These are phyloP conservation scores for Copidosoma aretas DNA, from an alignment of 2,888 invertebrate genomes.

Conservation along the genomic window DNA sequence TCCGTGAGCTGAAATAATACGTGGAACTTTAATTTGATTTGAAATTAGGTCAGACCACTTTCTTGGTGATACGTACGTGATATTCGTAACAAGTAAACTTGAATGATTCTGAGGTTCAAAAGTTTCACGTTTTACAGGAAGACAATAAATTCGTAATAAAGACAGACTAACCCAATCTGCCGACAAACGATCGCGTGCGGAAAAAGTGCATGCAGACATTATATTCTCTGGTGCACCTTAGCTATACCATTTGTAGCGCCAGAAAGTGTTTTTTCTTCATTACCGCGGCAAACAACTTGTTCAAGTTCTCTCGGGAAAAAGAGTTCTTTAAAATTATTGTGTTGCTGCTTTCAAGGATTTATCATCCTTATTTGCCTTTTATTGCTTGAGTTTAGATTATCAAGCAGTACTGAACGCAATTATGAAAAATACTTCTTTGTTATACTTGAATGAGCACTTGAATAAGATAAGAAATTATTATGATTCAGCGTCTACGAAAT, in stretches of 20 bases:
- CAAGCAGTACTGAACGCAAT: neutral
- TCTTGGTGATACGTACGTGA: too few species aligned
- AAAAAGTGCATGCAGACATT: neutral
- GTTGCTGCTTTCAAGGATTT: neutral
- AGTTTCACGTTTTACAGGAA: neutral
- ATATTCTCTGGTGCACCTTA: neutral
- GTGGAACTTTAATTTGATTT: neutral
- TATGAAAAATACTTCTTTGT: neutral
- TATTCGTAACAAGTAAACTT: too few species aligned
- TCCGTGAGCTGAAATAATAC: neutral
- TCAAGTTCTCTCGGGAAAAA: neutral
- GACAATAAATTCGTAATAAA: neutral
- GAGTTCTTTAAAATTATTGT: neutral
- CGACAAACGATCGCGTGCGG: neutral
- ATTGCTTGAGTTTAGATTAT: too few species aligned
- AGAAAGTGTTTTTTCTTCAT: neutral
- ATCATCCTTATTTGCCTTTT: neutral
- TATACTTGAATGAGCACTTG: too few species aligned
- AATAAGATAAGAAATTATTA: too few species aligned
- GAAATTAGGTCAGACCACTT: too few species aligned
- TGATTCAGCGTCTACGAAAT: too few species aligned
- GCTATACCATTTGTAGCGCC: neutral
- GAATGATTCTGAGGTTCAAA: neutral
- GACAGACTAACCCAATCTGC: neutral
- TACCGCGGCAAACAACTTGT: neutral